Percentiles rank a stretch among this genome's conserved stretches.
Conservation (phyloP, 2,113 vertebrate genomes). For the Syrmaticus mikado region DNA sequence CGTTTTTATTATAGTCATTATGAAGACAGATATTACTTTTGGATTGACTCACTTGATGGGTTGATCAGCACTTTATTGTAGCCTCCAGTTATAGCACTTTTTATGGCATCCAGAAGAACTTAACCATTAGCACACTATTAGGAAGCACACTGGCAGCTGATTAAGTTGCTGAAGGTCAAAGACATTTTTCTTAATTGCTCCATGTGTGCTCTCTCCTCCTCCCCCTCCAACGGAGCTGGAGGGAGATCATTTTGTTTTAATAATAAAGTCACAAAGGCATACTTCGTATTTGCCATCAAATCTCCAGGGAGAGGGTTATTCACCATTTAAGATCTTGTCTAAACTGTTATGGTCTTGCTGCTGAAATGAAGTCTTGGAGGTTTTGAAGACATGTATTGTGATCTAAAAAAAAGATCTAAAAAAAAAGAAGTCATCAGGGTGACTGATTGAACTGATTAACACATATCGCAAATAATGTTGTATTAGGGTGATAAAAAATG, state of each 20-base stretch:
- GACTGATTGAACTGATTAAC: neutral
- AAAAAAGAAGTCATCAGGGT: neutral
- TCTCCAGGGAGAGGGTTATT: constrained; percentile 9
- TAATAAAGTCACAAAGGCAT: constrained; percentile 38
- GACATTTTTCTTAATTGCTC: constrained; percentile 68
- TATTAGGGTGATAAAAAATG: neutral
- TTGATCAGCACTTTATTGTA: constrained; percentile 73
- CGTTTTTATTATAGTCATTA: constrained; percentile 71
- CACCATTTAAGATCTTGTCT: neutral
- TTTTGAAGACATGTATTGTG: neutral
- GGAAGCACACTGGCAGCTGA: constrained; percentile 53
- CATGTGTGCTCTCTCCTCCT: constrained; percentile 18
- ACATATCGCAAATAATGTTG: neutral
- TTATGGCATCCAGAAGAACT: constrained; percentile 70
- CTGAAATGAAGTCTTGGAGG: neutral
- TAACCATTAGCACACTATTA: constrained; percentile 71
- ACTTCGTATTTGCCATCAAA: neutral
- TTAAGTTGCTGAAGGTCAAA: constrained; percentile 70
- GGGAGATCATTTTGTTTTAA: constrained; percentile 38
- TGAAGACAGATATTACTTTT: constrained; percentile 70
- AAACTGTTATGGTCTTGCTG: neutral
- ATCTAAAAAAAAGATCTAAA: neutral
- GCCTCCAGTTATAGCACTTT: constrained; percentile 67
- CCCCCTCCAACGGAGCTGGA: neutral
- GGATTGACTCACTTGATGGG: constrained; percentile 71